Evolutionary conservation across 2,113 vertebrate species (phyloP), one percentile per base, ranked within the genome.

Genomic region (Ictalurus punctatus): DNA sequence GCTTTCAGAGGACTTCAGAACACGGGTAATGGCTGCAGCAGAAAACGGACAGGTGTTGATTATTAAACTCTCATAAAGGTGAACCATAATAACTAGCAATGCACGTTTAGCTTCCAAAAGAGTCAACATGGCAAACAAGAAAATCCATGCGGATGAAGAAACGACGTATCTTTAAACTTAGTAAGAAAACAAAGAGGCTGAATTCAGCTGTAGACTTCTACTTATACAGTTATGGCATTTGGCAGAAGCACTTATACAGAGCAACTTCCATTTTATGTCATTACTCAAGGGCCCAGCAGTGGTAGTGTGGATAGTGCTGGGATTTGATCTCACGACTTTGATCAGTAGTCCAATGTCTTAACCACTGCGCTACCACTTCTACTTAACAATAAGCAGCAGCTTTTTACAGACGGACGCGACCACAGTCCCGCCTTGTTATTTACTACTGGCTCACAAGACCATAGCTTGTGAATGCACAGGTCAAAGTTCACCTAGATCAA

Each of bases 51-150:
- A 82, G 21, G 19, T 59, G 80, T 61, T 37, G 80, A 25, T 61
- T 83, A 34, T 58, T 59, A 82, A 82, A 82, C 79, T 58, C 54
- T 34, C 54, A 80, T 17, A 82, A 82, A 82, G n/a, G 13, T 17
- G 48, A 58, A 16, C 44, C 25, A 54, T 54, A 54, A 80, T 54
- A 54, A 80, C 48, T 16, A 25, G 25, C 76, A 34, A 17, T 9
- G 16, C 52, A 19, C 27, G 56, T 80, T 79, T 19, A 27, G 74
- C 25, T 81, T 80, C 52, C 56, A 7, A 56, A 80, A 34, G 78
- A 54, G 78, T 56, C 52, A 21, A 56, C 44, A 30, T 1, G 14
- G 74, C 74, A 6, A 52, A 78, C 25, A 2, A 6, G 23, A 27
- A 79, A 79, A 52, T 79, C 25, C 76, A 79, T n/a, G 44, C 12